Conservation (phyloP, 2,113 vertebrate species). For the Brienomyrus longianalis region DNA sequence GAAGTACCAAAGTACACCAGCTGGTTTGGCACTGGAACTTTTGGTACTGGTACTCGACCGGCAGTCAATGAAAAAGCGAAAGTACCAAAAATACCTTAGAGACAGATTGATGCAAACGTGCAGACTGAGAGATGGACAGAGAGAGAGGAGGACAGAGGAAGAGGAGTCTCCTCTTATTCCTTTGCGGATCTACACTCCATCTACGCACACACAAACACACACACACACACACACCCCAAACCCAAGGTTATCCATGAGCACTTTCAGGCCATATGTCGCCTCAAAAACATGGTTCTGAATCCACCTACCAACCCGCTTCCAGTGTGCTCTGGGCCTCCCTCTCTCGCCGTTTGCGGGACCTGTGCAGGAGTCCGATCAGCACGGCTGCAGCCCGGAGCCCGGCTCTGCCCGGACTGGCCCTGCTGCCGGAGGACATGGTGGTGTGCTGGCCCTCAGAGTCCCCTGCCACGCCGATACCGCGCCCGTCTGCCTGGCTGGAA, state of each 20-base stretch:
- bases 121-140: not conserved
- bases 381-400: conserved; percentile 87
- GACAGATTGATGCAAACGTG: not conserved
- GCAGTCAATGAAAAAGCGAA: too few species aligned
- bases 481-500: conserved; percentile 37
- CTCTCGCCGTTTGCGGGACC: conserved; percentile 75
- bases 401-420: conserved; percentile 76
- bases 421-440: conserved; percentile 66
- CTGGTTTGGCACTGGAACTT: too few species aligned
- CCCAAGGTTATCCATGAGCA: not conserved
- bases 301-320: conserved; percentile 7
- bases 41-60: too few species aligned
- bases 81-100: not conserved
- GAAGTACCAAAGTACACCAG: too few species aligned
- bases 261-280: not conserved
- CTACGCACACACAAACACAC: not conserved
- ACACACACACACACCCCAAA: not conserved
- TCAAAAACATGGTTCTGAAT: not conserved
- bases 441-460: conserved; percentile 33
- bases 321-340: conserved; percentile 3
- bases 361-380: conserved; percentile 87
- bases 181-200: not conserved
- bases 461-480: conserved; percentile 35
- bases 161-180: not conserved
- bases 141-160: not conserved